phyloP scores from a whole-genome alignment of 2,888 invertebrate genomes.

The Trileptium ribeirensis region DNA sequence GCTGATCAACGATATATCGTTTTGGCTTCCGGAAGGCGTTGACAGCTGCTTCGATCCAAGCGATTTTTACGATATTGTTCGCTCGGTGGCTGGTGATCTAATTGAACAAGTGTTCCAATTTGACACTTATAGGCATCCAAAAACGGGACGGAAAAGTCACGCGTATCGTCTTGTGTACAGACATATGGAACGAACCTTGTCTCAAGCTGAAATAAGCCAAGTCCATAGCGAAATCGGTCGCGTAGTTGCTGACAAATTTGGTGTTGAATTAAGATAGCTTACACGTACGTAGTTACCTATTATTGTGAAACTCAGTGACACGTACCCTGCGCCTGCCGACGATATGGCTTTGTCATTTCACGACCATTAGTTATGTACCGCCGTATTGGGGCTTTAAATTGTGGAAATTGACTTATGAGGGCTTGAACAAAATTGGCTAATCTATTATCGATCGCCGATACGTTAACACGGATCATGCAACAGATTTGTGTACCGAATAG shows the following conservation, averaged over 20 bases:
- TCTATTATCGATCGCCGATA: too few species aligned
- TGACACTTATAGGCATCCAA: conserved; percentile 78
- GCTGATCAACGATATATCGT: conserved; percentile 83
- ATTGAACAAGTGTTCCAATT: conserved; percentile 80
- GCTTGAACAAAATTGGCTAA: too few species aligned
- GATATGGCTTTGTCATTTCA: too few species aligned
- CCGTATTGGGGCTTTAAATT: too few species aligned
- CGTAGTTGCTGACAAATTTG: conserved; percentile 56
- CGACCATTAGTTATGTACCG: too few species aligned
- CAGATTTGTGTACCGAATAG: too few species aligned
- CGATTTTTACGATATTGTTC: conserved; percentile 72
- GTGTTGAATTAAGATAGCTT: conserved; percentile 55
- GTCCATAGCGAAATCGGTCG: conserved; percentile 71
- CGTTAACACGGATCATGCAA: too few species aligned
- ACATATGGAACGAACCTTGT: conserved; percentile 79
- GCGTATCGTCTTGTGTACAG: conserved; percentile 83
- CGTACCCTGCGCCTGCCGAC: too few species aligned
- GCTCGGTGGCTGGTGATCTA: conserved; percentile 79
- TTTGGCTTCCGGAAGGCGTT: conserved; percentile 70
- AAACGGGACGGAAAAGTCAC: conserved; percentile 71
- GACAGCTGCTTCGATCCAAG: conserved; percentile 43
- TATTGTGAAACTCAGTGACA: too few species aligned
- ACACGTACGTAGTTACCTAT: too few species aligned
- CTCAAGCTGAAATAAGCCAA: conserved; percentile 73
- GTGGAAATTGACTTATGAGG: too few species aligned